Percentiles rank a stretch among this genome's conserved stretches.
Evolutionary conservation across 2,113 vertebrate genomes (phyloP).

Genomic region (Lophotis ruficrista): DNA sequence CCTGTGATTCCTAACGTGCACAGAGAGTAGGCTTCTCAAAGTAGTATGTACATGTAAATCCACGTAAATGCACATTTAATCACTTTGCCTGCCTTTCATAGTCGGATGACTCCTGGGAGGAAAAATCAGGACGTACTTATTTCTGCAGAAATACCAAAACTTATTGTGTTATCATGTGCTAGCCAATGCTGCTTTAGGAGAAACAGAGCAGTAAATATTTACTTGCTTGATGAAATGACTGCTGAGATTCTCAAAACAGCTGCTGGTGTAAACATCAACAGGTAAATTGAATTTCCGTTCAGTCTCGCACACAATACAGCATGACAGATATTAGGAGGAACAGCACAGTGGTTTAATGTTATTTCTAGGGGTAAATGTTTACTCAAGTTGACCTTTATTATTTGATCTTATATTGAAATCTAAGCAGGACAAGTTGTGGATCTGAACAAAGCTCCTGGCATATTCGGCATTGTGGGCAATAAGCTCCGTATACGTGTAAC

Average conservation of each 20-base stretch:
- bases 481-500: neutral
- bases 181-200: neutral
- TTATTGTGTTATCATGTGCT: neutral
- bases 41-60: neutral
- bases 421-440: neutral
- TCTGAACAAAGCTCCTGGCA: neutral
- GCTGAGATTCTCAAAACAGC: neutral
- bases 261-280: neutral
- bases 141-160: neutral
- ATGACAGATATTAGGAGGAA: neutral
- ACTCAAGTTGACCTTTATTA: neutral
- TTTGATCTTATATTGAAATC: neutral
- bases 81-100: neutral
- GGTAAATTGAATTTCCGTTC: neutral
- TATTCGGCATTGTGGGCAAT: neutral
- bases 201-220: neutral
- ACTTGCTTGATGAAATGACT: neutral
- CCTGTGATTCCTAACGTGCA: neutral
- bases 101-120: neutral
- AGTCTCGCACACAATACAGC: neutral
- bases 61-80: neutral
- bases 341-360: neutral
- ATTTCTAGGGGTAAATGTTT: neutral
- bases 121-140: neutral
- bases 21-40: neutral